These are phyloP conservation scores for Meliscaeva auricollis DNA, from an alignment of 2,888 invertebrate genomes.

Conservation along the genomic window DNA sequence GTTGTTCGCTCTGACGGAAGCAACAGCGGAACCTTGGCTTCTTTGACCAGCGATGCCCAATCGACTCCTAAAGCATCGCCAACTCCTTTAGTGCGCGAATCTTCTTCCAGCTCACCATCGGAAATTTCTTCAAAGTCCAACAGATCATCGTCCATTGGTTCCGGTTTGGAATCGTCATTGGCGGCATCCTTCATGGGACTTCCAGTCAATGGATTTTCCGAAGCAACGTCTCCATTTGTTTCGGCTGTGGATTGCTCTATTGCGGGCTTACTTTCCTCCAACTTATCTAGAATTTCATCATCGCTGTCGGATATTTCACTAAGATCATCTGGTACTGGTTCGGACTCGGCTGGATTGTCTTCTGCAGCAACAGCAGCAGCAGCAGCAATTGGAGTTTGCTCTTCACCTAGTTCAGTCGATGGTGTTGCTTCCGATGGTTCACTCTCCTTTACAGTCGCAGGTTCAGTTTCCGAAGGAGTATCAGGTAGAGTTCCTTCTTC, in stretches of 20 bases:
- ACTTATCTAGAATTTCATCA: slow-evolving; percentile 93
- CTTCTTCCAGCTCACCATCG: slow-evolving; percentile 95
- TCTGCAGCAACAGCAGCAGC: slow-evolving; percentile 5
- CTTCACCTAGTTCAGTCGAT: slow-evolving; percentile 21
- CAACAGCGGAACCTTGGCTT: slow-evolving; percentile 85
- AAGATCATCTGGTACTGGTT: slow-evolving; percentile 85
- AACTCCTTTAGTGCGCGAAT: slow-evolving; percentile 89
- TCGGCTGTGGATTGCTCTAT: slow-evolving; percentile 16
- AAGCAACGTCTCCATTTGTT: background rate
- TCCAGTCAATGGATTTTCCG: slow-evolving; percentile 57
- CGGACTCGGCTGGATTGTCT: slow-evolving; percentile 53
- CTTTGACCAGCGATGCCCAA: slow-evolving; percentile 95
- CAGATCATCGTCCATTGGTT: slow-evolving; percentile 81
- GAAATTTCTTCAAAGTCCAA: slow-evolving; percentile 96
- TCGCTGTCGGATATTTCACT: slow-evolving; percentile 96
- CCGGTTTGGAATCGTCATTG: slow-evolving; percentile 53
- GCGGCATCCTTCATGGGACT: slow-evolving; percentile 77
- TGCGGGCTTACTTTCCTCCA: slow-evolving; percentile 85
- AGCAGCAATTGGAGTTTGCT: background rate
- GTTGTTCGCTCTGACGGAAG: slow-evolving; percentile 82
- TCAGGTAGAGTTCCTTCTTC: slow-evolving; percentile 8
- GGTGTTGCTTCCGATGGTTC: background rate
- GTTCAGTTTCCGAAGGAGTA: slow-evolving; percentile 17
- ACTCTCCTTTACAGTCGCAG: slow-evolving; percentile 4
- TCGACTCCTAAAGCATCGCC: slow-evolving; percentile 98